Percentiles rank a stretch among this genome's conserved stretches.
Conservation (phyloP, 2,113 vertebrate genomes). For the Gila orcuttii region DNA sequence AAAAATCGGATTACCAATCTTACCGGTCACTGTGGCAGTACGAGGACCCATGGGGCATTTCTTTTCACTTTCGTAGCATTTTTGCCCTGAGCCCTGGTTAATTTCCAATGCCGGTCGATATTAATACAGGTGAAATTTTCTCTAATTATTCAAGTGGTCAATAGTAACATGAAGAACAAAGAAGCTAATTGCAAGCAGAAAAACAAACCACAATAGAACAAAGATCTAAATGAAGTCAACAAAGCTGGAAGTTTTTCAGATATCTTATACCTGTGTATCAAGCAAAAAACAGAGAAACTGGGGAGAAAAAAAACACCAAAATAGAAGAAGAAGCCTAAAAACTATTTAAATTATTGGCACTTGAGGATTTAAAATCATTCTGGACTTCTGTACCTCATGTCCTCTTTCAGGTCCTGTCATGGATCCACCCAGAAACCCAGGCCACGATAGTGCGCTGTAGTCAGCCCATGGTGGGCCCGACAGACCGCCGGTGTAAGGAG, state of each 20-base stretch:
- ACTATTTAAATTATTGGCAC: background rate
- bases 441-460: constrained; percentile 92
- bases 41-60: background rate
- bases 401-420: constrained; percentile 85
- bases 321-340: background rate
- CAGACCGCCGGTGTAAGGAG: constrained; percentile 92
- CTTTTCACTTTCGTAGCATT: background rate
- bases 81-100: background rate
- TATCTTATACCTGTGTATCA: no score
- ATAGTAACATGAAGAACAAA: no score
- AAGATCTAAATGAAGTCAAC: background rate
- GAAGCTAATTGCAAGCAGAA: background rate
- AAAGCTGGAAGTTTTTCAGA: background rate
- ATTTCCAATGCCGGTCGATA: background rate
- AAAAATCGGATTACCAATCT: no score
- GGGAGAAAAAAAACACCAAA: background rate
- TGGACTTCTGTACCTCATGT: background rate
- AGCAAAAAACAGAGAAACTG: background rate
- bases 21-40: background rate
- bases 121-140: no score
- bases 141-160: no score
- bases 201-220: background rate
- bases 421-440: constrained; percentile 97
- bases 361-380: background rate
- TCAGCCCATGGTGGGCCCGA: constrained; percentile 90